Conservation (phyloP, 2,888 invertebrate genomes). For the Selenia dentaria region DNA sequence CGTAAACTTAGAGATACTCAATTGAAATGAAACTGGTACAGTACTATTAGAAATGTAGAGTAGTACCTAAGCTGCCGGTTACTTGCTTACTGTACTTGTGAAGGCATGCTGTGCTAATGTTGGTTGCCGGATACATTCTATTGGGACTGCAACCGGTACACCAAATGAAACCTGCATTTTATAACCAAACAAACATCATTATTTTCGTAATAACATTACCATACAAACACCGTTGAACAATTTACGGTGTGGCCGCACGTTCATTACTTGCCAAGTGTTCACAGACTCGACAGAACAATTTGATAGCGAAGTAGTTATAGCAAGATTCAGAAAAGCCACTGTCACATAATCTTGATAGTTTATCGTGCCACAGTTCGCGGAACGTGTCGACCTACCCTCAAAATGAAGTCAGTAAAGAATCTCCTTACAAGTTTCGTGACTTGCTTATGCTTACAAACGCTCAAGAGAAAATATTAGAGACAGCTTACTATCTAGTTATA, state of each 20-base stretch:
- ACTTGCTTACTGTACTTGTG: too few species aligned
- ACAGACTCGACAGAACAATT: conserved; percentile 39
- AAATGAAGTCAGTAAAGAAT: conserved; percentile 9
- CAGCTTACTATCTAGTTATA: too few species aligned
- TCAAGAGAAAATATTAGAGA: too few species aligned
- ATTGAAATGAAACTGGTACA: too few species aligned
- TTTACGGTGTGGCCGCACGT: conserved; percentile 24
- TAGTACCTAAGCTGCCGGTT: too few species aligned
- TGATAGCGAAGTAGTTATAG: conserved; percentile 48
- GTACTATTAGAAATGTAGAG: too few species aligned
- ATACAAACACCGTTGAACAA: conserved; percentile 34
- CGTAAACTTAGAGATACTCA: too few species aligned
- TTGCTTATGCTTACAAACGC: neutral
- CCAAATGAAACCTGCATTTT: conserved; percentile 12
- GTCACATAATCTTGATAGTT: conserved; percentile 64
- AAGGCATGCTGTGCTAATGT: too few species aligned
- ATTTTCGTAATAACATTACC: conserved; percentile 29
- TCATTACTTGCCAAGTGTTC: conserved; percentile 39
- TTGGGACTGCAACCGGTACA: neutral
- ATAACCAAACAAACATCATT: conserved; percentile 14
- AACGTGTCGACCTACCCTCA: conserved; percentile 21
- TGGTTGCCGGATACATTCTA: too few species aligned
- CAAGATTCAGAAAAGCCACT: conserved; percentile 53
- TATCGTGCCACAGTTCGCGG: conserved; percentile 51
- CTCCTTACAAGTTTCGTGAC: neutral